A percentile compares a stretch with the other conserved stretches of the same genome.
Conservation (phyloP, 2,888 invertebrate genomes). For the Cyclophora albipunctata region DNA sequence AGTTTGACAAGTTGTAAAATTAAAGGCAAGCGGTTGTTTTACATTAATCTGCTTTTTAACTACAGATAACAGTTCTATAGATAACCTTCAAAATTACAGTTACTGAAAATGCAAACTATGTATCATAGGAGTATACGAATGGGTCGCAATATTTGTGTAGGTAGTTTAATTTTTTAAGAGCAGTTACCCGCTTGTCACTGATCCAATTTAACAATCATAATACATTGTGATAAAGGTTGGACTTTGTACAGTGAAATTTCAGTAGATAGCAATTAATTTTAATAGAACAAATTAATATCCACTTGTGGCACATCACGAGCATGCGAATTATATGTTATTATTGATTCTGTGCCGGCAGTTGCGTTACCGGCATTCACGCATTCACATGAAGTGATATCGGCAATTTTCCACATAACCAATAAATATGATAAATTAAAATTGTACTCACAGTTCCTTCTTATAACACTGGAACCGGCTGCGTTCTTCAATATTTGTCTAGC, state of each 20-base stretch:
- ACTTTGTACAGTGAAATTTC: constrained; percentile 7
- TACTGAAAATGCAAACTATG: too few relatives aligned
- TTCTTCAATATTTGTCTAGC: constrained; percentile 50
- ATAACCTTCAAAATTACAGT: too few relatives aligned
- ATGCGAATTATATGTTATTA: background rate
- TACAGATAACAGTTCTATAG: too few relatives aligned
- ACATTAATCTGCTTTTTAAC: too few relatives aligned
- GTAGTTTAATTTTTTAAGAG: too few relatives aligned
- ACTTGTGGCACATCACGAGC: constrained; percentile 1
- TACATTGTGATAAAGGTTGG: constrained; percentile 2
- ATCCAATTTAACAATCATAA: too few relatives aligned
- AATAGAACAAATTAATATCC: constrained; percentile 8
- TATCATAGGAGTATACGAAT: too few relatives aligned
- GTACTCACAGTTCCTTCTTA: constrained; percentile 56
- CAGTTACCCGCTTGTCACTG: too few relatives aligned
- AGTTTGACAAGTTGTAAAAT: too few relatives aligned
- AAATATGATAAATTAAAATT: constrained; percentile 3
- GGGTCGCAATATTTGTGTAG: too few relatives aligned
- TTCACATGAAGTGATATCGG: constrained; percentile 8
- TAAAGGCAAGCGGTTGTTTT: too few relatives aligned
- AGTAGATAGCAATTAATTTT: constrained; percentile 1
- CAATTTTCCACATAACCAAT: constrained; percentile 37
- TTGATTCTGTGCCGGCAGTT: background rate
- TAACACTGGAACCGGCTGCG: constrained; percentile 39
- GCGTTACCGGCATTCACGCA: background rate